phyloP scores from a whole-genome alignment of 2,797 vertebrate genomes.

The Manis crassicaudata region DNA sequence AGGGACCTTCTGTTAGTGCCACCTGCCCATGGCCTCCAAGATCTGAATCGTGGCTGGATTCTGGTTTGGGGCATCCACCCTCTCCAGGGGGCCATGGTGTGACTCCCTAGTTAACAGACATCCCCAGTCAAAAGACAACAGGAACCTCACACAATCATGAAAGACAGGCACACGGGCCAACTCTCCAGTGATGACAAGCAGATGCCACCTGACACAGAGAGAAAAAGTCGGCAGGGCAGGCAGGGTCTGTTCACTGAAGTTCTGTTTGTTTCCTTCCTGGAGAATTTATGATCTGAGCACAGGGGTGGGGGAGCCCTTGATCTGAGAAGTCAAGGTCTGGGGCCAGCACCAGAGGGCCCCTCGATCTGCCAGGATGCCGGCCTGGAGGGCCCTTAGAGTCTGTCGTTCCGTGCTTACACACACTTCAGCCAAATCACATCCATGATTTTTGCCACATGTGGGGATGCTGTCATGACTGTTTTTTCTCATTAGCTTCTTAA shows the following conservation, averaged over 20 bases:
- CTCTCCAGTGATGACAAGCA: fast-evolving
- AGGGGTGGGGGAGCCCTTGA: fast-evolving
- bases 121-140: background rate
- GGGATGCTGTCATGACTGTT: background rate
- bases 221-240: background rate
- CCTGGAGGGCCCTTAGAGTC: background rate
- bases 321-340: background rate
- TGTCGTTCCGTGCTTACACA: background rate
- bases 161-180: background rate
- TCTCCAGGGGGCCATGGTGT: fast-evolving
- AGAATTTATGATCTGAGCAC: background rate
- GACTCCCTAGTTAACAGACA: background rate
- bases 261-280: background rate
- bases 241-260: background rate
- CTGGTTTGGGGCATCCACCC: background rate
- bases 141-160: background rate
- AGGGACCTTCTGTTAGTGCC: background rate
- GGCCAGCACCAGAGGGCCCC: background rate
- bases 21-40: fast-evolving
- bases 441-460: background rate
- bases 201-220: fast-evolving
- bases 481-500: background rate
- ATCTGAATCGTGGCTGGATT: background rate
- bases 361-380: fast-evolving
- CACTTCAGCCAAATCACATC: background rate